Evolutionary conservation across 2,113 vertebrate genomes (phyloP), one percentile per base, ranked within the genome.

Genomic region (Myxocyprinus asiaticus): DNA sequence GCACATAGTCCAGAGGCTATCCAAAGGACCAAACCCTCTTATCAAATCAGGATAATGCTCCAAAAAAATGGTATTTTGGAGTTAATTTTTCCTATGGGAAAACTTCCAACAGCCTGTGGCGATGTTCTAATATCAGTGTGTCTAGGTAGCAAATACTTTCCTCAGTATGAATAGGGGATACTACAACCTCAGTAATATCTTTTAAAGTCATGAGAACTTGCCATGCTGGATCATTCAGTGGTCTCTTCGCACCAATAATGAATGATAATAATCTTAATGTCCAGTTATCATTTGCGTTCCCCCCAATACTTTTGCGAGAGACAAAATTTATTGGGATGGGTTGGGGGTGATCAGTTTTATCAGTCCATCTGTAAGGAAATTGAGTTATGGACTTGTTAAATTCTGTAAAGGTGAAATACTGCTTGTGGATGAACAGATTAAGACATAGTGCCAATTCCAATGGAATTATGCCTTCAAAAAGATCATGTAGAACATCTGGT

Each of bases 311-410:
- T n/a, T n/a, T n/a, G n/a, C n/a, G n/a, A n/a, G n/a, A n/a, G n/a
- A n/a, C n/a, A n/a, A n/a, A n/a, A n/a, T n/a, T n/a, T n/a, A n/a
- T n/a, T n/a, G n/a, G n/a, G n/a, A n/a, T n/a, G n/a, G n/a, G n/a
- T n/a, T n/a, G n/a, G n/a, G n/a, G n/a, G n/a, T n/a, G n/a, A n/a
- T n/a, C n/a, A n/a, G n/a, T 78, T n/a, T n/a, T n/a, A n/a, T n/a
- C n/a, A n/a, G n/a, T 61, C 51, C 64, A 78, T 50, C 14, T 78
- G 43, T 61, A 69, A 50, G 66, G 64, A 78, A 78, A 62, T 0
- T 62, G 3, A 10, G 4, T 61, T 61, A 61, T 62, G 17, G 15
- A 9, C 4, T 22, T 11, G 22, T 62, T 62, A 9, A 42, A 17
- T 62, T 62, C 59, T 22, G 17, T 9, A 15, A 62, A 62, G 8